Conservation (phyloP, 2,113 vertebrate genomes). For the Mustelus asterias region DNA sequence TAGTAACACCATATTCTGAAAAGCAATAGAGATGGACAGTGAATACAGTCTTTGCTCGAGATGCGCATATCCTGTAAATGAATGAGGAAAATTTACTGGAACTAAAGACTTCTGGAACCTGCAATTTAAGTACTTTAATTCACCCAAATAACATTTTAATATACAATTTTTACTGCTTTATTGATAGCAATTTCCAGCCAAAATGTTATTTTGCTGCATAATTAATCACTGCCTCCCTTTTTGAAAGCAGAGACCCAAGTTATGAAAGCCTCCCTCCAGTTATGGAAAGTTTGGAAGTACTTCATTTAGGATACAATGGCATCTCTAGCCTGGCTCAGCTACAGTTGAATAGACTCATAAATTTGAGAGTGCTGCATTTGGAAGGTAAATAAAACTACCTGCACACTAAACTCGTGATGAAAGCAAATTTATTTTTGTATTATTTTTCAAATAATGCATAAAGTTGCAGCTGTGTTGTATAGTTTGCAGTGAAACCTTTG, state of each 20-base stretch:
- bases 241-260: constrained; percentile 55
- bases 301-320: constrained; percentile 78
- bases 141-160: not conserved
- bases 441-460: not conserved
- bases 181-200: not conserved
- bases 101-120: not conserved
- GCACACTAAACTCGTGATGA: not conserved
- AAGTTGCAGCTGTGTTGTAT: not conserved
- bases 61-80: not conserved
- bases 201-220: not conserved
- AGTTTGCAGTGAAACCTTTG: not conserved
- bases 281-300: constrained; percentile 78
- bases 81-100: not conserved
- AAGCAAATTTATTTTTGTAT: not conserved
- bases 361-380: constrained; percentile 73
- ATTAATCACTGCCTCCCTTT: constrained; percentile 38
- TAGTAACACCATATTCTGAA: not conserved
- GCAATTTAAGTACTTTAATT: not conserved
- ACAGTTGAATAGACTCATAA: constrained; percentile 75
- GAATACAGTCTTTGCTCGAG: not conserved
- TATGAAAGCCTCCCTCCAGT: constrained; percentile 63
- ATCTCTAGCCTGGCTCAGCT: constrained; percentile 74
- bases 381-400: constrained; percentile 56
- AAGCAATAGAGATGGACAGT: not conserved
- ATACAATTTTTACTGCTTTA: not conserved